A percentile compares a stretch with the other conserved stretches of the same genome.
Conservation (phyloP, 1,140 invertebrate species). For the Lysiphlebus fabarum region DNA sequence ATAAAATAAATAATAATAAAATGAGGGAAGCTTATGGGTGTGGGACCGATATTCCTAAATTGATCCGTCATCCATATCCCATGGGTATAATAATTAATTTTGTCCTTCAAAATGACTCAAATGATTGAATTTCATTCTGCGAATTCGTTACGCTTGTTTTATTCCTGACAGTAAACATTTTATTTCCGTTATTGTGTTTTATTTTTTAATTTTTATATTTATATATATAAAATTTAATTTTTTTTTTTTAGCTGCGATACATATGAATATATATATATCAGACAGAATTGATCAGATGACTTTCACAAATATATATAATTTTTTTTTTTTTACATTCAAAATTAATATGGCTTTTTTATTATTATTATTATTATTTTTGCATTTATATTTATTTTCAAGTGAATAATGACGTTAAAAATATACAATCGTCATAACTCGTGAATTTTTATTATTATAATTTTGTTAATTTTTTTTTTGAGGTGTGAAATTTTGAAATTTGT, state of each 20-base stretch:
- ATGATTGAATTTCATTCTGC: slow-evolving; percentile 23
- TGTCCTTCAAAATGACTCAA: slow-evolving; percentile 15
- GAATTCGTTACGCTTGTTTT: slow-evolving; percentile 21
- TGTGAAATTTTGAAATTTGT: slow-evolving; percentile 51
- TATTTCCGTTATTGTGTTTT: slow-evolving; percentile 13
- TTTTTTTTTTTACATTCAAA: not conserved
- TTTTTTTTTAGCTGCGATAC: not conserved
- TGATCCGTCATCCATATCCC: slow-evolving; percentile 21
- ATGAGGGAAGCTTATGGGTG: slow-evolving; percentile 1
- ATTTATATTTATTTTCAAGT: not conserved
- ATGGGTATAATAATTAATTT: slow-evolving; percentile 21
- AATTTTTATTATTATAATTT: slow-evolving; percentile 6
- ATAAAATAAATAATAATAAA: not conserved
- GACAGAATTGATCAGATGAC: not conserved
- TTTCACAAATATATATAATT: not conserved
- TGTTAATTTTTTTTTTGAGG: slow-evolving; percentile 41
- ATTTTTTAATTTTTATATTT: no score
- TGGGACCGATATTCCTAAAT: slow-evolving; percentile 18
- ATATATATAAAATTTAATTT: not conserved
- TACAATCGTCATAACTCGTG: slow-evolving; percentile 2
- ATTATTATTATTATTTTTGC: not conserved
- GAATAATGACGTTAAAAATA: not conserved
- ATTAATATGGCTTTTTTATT: no score
- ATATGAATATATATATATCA: no score
- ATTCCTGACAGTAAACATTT: slow-evolving; percentile 16